Base-by-base conservation (phyloP, 1,140 invertebrate species). In the Mizuhopecten yessoensis region DNA sequence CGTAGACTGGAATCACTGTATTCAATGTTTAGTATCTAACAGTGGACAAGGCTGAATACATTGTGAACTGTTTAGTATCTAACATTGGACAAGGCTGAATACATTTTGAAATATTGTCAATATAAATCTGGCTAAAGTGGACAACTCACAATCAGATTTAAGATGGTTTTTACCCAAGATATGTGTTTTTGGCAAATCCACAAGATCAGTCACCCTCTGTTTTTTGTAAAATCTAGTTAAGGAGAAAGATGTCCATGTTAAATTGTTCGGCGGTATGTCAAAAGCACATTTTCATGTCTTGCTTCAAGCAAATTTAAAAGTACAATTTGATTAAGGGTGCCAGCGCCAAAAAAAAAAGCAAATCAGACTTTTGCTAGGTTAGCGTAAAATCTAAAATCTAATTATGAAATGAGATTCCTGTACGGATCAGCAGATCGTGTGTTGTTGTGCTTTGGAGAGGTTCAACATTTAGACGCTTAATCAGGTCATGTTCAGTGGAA, bases 201-300 rank as follows among this genome's bases (percentile, higher is more conserved):
- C 57, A 75, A 75, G 57, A 75, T 75, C 57, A 29, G 57, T 9
- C 57, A n/a, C n/a, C 20, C 45, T 29, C 57, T 75, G 57, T 75
- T 75, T 75, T 75, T 75, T 75, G 23, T 75, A 75, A 75, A 75
- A 75, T 75, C 57, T 75, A 75, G 57, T 75, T 75, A 29, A 11
- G 17, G 57, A 75, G 57, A 75, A 45, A n/a, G 57, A 75, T 75
- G 17, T 5, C 57, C 57, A 29, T 75, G 57, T 75, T 29, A 75
- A 75, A 75, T 75, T 29, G n/a, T 75, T 75, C 57, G 57, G 57
- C 57, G 57, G 57, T n/a, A 75, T 75, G 57, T 75, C 57, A 75
- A 75, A 75, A 75, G 23, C 57, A 75, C 57, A 75, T 75, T 75
- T 29, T 29, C 36, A 1, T n/a, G 57, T 5, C 57, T 75, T 75